Evolutionary conservation across 2,113 vertebrate genomes (phyloP), one percentile per base, ranked within the genome.

Genomic region (Sapayoa aenigma): DNA sequence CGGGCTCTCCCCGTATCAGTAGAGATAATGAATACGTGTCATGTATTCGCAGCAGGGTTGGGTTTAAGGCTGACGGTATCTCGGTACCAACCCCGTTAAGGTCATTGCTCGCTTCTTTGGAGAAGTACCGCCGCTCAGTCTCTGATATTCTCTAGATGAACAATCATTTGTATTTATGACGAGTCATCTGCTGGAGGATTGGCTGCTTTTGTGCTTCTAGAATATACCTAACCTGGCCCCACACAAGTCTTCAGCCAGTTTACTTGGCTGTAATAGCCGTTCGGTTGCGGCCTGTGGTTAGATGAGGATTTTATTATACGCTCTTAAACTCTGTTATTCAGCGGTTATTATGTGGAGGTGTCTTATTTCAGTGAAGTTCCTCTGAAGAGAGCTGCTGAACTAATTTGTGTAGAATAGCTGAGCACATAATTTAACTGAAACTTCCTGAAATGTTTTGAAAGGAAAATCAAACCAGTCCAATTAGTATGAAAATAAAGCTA

Each of bases 21-120:
- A 37, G 47, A 9, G 2, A 2, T 0, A 3, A 22, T 22, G 19
- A 20, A 8, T 6, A 1, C 4, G 3, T 3, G 42, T 12, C 7
- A 5, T 2, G 53, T 10, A 0, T 5, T 41, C 27, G 35, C 22
- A 5, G 1, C 35, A 2, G 68, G 46, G 19, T n/a, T 59, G 37
- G 30, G 22, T 5, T n/a, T 56, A 2, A 2, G 30, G 30, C 55
- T 19, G 73, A 3, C 24, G 25, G 24, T 15, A 0, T 41, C 10
- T 47, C 49, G 15, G 2, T 6, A 1, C 27, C 58, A 2, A 39
- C 67, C 63, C 41, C 33, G 14, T 4, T 60, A 18, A 11, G 22
- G 58, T 5, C 58, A n/a, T 55, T 12, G 31, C 46, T 24, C 2
- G 27, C 44, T 6, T 52, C 21, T 10, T 31, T 9, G 47, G n/a